These are phyloP conservation scores for Megaleporinus macrocephalus DNA, from an alignment of 2,113 vertebrate genomes.

Conservation along the genomic window DNA sequence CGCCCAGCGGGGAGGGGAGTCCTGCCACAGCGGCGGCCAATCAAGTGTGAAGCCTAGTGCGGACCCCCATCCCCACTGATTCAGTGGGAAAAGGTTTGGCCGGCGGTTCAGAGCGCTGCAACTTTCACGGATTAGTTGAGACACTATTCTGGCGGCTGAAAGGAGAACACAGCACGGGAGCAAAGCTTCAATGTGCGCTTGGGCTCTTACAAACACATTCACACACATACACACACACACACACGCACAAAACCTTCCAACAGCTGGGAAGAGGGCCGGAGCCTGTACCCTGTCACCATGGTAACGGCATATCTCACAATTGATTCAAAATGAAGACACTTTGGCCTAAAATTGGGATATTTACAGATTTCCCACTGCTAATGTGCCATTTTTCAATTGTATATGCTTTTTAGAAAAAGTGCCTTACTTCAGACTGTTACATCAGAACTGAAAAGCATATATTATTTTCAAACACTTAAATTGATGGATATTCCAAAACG, in stretches of 20 bases:
- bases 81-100: conserved; percentile 97
- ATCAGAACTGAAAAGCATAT: conserved; percentile 34
- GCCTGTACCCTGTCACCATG: conserved; percentile 92
- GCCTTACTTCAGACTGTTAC: conserved; percentile 67
- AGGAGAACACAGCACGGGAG: conserved; percentile 96
- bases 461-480: neutral
- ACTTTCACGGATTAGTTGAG: conserved; percentile 99
- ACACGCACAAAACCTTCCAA: conserved; percentile 83
- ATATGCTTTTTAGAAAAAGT: conserved; percentile 41
- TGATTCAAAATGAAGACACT: conserved; percentile 93
- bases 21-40: conserved; percentile 92
- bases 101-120: conserved; percentile 94
- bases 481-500: neutral
- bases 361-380: conserved; percentile 70
- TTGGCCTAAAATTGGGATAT: conserved; percentile 79
- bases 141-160: conserved; percentile 95
- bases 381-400: conserved; percentile 73
- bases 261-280: conserved; percentile 93
- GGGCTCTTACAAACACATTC: conserved; percentile 74
- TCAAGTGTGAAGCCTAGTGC: conserved; percentile 96
- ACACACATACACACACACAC: conserved; percentile 42
- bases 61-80: conserved; percentile 90
- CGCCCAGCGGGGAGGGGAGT: conserved; percentile 95
- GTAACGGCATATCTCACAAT: conserved; percentile 94
- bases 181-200: conserved; percentile 89